Evolutionary conservation across 2,888 invertebrate genomes (phyloP).

Genomic region (Callosobruchus maculatus): DNA sequence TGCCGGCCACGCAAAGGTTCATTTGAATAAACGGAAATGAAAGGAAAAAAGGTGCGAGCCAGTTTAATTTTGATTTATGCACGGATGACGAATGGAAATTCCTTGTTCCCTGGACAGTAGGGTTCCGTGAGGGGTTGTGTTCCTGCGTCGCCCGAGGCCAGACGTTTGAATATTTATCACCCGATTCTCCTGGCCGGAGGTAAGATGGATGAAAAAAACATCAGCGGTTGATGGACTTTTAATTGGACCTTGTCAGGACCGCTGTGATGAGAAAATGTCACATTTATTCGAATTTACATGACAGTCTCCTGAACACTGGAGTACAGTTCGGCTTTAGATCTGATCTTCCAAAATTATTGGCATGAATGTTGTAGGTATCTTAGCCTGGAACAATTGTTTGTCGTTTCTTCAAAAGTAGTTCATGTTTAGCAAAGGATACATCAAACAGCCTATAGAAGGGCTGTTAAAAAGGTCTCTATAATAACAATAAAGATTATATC

Average conservation of each 20-base stretch:
- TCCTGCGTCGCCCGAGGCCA: background rate
- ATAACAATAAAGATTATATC: too few relatives aligned
- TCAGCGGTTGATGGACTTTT: background rate
- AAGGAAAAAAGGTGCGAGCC: conserved; percentile 16
- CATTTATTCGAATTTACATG: too few relatives aligned
- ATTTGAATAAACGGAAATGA: conserved; percentile 22
- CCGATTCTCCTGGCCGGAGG: background rate
- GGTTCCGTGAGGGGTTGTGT: background rate
- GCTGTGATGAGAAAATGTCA: too few relatives aligned
- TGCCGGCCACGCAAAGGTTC: conserved; percentile 18
- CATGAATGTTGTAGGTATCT: too few relatives aligned
- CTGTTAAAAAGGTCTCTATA: too few relatives aligned
- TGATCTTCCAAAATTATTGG: too few relatives aligned
- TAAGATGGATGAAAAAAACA: background rate
- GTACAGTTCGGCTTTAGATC: too few relatives aligned
- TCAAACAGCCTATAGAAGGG: too few relatives aligned
- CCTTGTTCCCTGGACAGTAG: conserved; percentile 10
- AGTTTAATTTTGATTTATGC: conserved; percentile 27
- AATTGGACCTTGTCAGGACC: background rate
- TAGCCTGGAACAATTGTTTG: too few relatives aligned
- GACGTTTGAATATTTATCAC: background rate
- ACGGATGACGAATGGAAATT: conserved; percentile 10
- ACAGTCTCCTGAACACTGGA: too few relatives aligned
- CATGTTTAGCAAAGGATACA: too few relatives aligned
- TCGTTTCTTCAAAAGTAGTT: too few relatives aligned